Conservation (phyloP, 2,888 invertebrate genomes). For the Nemotelus pantherinus region DNA sequence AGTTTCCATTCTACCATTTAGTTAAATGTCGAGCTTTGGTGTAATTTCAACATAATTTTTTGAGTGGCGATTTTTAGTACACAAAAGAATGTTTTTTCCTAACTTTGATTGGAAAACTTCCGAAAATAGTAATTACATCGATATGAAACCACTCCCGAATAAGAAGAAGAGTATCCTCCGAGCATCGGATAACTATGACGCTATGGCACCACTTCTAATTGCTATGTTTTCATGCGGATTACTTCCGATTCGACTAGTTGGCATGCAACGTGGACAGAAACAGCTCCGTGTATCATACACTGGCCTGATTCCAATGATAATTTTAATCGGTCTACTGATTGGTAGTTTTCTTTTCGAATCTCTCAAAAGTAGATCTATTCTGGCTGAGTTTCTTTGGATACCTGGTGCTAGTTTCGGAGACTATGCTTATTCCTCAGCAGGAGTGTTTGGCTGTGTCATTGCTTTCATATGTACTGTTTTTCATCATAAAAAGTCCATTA, state of each 20-base stretch:
- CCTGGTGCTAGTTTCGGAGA: constrained; percentile 56
- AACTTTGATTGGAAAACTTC: no score
- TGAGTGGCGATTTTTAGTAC: no score
- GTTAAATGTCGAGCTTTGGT: no score
- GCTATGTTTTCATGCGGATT: not conserved
- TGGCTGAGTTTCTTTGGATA: constrained; percentile 55
- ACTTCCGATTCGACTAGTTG: not conserved
- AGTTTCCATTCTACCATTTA: no score
- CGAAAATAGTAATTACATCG: not conserved
- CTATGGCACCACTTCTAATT: not conserved
- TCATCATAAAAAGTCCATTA: constrained; percentile 55
- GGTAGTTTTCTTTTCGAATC: constrained; percentile 56
- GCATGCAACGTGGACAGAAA: not conserved
- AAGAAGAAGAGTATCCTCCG: not conserved
- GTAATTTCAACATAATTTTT: no score
- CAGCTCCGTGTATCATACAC: not conserved
- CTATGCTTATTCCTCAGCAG: constrained; percentile 56
- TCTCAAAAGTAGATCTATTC: constrained; percentile 52
- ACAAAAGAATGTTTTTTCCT: no score
- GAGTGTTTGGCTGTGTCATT: constrained; percentile 54
- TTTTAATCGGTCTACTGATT: constrained; percentile 52
- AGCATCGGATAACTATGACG: constrained; percentile 7
- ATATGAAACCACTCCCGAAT: not conserved
- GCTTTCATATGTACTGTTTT: constrained; percentile 58
- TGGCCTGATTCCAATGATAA: constrained; percentile 53